Base-by-base conservation (phyloP, 2,888 invertebrate genomes). In the Noctua pronuba region DNA sequence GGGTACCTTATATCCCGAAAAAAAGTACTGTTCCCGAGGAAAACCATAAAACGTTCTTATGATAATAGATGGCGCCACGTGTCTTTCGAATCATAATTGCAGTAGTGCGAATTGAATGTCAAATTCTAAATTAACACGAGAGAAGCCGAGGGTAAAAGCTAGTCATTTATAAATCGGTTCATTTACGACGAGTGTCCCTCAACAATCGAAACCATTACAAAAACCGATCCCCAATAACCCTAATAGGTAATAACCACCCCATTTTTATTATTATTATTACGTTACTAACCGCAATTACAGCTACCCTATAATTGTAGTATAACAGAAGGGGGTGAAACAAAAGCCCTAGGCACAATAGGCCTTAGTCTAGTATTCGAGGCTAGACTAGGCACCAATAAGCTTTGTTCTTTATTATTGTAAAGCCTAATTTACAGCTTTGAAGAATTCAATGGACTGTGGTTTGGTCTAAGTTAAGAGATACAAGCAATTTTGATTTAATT, bases 341-440 rank as follows among this genome's bases (percentile, higher is more conserved):
- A 70, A 65, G 77, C 38, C 3, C 71, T 84, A 85, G 75, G 18
- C 62, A 86, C 82, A 88, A 88, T 73, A 79, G 60, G 24, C 73
- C 55, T 71, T 73, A 67, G 80, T 75, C 88, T 89, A 88, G 85
- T 24, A 73, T 81, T 83, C 68, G 74, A 18, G 69, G 65, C 80
- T 82, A 77, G 80, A 16, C 88, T 86, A 85, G 78, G 70, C 52
- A 44, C 71, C 71, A 75, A 82, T 82, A 75, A 18, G 68, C 60
- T 70, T 82, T 85, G 84, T 81, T 85, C 73, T 80, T 71, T 75
- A 71, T 73, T 81, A 79, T 83, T 85, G 71, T 79, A 69, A 60
- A 64, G 49, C 69, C 80, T 79, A 80, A 88, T 88, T 89, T 82
- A 85, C 83, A 83, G 81, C 79, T 83, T 84, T 85, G 75, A 86